Conservation (phyloP, 2,888 invertebrate species). For the Epinotia bilunana region DNA sequence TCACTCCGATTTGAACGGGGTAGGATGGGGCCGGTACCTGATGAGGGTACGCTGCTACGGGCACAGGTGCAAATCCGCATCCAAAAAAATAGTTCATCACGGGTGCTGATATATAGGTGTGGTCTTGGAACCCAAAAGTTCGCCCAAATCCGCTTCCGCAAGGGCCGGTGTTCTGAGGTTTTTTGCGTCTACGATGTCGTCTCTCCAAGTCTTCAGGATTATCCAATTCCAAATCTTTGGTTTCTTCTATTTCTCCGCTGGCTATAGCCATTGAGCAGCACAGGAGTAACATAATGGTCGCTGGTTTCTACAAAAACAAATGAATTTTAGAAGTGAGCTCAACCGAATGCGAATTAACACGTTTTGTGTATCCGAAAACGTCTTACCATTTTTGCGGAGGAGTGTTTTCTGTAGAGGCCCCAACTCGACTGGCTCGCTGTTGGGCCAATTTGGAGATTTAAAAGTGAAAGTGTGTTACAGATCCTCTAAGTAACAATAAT, state of each 20-base stretch:
- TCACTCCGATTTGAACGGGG: conserved; percentile 52
- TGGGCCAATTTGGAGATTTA: conserved; percentile 55
- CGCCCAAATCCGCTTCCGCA: conserved; percentile 60
- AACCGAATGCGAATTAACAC: neutral
- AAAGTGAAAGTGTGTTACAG: conserved; percentile 72
- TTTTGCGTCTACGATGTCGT: conserved; percentile 53
- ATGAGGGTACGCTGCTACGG: conserved; percentile 48
- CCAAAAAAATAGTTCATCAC: conserved; percentile 77
- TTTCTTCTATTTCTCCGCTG: conserved; percentile 41
- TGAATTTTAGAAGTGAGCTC: neutral
- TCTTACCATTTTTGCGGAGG: conserved; percentile 45
- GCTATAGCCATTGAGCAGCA: conserved; percentile 32
- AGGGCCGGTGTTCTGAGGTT: conserved; percentile 48
- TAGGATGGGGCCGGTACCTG: conserved; percentile 49
- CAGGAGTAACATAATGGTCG: conserved; percentile 23
- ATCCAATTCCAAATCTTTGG: conserved; percentile 48
- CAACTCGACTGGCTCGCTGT: conserved; percentile 51
- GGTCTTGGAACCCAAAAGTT: conserved; percentile 64
- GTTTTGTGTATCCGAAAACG: conserved; percentile 26
- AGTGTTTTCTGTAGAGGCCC: conserved; percentile 49
- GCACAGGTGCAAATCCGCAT: conserved; percentile 60
- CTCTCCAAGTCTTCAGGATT: conserved; percentile 40
- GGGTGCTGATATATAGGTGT: conserved; percentile 74
- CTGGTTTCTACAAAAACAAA: conserved; percentile 26
- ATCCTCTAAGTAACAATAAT: conserved; percentile 61